Percentiles rank a stretch among this genome's conserved stretches.
phyloP scores from a whole-genome alignment of 2,888 invertebrate genomes.

The Lasioglossum calceatum region DNA sequence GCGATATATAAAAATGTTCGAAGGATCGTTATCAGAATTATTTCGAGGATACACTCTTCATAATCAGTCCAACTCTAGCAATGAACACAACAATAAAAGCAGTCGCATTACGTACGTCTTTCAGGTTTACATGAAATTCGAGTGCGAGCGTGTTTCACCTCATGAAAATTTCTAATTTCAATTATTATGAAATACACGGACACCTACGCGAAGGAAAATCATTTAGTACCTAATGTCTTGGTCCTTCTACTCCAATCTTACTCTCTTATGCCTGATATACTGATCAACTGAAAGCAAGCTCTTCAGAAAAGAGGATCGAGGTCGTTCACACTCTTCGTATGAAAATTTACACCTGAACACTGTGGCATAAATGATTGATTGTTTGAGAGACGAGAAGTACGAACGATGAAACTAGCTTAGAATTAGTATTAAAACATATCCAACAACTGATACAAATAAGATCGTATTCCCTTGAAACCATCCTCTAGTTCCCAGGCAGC shows the following conservation, averaged over 20 bases:
- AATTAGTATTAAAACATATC: conserved; percentile 46
- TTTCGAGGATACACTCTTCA: conserved; percentile 25
- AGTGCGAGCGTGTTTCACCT: neutral
- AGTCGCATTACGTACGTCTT: conserved; percentile 36
- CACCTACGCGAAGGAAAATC: conserved; percentile 21
- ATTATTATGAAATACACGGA: neutral
- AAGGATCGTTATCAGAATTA: conserved; percentile 16
- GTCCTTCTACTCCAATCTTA: conserved; percentile 52
- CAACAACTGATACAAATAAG: conserved; percentile 35
- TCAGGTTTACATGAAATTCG: conserved; percentile 16
- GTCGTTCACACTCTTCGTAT: conserved; percentile 34
- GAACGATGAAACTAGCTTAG: conserved; percentile 35
- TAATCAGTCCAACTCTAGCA: conserved; percentile 37
- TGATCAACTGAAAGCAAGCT: conserved; percentile 38
- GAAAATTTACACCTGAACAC: conserved; percentile 60
- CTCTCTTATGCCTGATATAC: conserved; percentile 13
- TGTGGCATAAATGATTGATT: conserved; percentile 51
- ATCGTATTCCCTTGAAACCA: conserved; percentile 30
- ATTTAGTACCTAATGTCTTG: conserved; percentile 42
- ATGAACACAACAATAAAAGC: conserved; percentile 53
- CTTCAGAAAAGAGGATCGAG: conserved; percentile 12
- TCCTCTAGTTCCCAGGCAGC: conserved; percentile 20
- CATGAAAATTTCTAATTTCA: neutral
- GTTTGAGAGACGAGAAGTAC: conserved; percentile 36
- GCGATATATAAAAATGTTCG: conserved; percentile 48